phyloP scores from a whole-genome alignment of 2,113 vertebrate genomes.

The Eleginops maclovinus region DNA sequence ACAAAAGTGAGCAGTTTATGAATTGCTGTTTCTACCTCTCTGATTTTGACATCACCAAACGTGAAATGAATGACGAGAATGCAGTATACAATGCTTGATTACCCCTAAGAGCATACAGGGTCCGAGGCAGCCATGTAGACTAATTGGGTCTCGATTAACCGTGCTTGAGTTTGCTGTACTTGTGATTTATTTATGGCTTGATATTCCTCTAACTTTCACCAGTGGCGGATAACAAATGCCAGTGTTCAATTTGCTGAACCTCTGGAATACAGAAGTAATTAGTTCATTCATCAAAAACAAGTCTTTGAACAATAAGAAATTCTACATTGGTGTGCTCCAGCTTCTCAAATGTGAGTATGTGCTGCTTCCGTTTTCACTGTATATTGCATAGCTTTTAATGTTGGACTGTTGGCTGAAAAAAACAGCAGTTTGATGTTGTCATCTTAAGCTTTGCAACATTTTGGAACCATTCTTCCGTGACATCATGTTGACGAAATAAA shows the following conservation, averaged over 20 bases:
- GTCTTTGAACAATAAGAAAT: too few relatives aligned
- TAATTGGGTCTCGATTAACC: background rate
- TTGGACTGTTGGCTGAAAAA: background rate
- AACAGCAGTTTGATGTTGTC: too few relatives aligned
- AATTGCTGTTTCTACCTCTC: too few relatives aligned
- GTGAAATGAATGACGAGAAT: background rate
- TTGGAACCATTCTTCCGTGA: too few relatives aligned
- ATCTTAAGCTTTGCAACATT: too few relatives aligned
- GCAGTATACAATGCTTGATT: background rate
- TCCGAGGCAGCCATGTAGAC: background rate
- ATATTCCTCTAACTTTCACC: background rate
- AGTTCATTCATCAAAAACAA: too few relatives aligned
- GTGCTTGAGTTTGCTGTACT: background rate
- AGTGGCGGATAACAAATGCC: background rate
- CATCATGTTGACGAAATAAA: too few relatives aligned
- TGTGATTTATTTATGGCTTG: background rate
- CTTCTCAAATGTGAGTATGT: too few relatives aligned
- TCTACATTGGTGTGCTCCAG: background rate
- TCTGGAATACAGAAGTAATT: background rate
- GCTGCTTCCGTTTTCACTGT: background rate
- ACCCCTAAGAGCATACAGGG: background rate
- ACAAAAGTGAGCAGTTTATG: too few relatives aligned
- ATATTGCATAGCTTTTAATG: background rate
- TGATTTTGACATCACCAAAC: too few relatives aligned
- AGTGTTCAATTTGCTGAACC: background rate